Conservation (phyloP, 1,140 invertebrate species). For the Magallana angulata region DNA sequence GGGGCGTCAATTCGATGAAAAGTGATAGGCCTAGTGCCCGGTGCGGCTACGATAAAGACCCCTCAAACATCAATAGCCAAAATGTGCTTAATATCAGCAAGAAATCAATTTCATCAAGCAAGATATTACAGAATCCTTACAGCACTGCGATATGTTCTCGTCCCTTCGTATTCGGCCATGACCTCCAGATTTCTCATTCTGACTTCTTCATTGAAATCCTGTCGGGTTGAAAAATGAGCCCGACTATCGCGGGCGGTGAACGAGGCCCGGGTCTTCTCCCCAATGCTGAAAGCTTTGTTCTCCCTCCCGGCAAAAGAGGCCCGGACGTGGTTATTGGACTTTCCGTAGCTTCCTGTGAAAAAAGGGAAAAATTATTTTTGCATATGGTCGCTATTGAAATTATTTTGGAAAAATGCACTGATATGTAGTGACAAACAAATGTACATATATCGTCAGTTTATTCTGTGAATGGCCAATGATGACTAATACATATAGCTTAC, state of each 20-base stretch:
- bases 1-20: too few relatives aligned
- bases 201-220: not conserved
- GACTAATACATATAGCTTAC: not conserved
- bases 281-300: not conserved
- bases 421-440: too few relatives aligned
- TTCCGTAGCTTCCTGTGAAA: not conserved
- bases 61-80: too few relatives aligned
- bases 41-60: too few relatives aligned
- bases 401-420: too few relatives aligned
- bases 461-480: too few relatives aligned
- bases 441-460: too few relatives aligned
- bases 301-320: slow-evolving; percentile 21
- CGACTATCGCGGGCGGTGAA: slow-evolving; percentile 2
- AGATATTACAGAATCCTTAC: slow-evolving; percentile 34
- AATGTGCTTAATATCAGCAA: too few relatives aligned
- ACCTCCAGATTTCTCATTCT: slow-evolving; percentile 49
- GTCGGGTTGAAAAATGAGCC: not conserved
- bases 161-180: slow-evolving; percentile 56
- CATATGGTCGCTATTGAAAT: too few relatives aligned
- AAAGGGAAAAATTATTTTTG: not conserved
- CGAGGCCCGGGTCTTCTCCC: slow-evolving; percentile 1
- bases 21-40: too few relatives aligned
- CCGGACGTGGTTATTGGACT: not conserved
- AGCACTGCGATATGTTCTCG: slow-evolving; percentile 56
- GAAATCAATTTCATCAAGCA: too few relatives aligned